A percentile compares a stretch with the other conserved stretches of the same genome.
Evolutionary conservation across 1,140 invertebrate species (phyloP).

Genomic region (Arctopsyche grandis): DNA sequence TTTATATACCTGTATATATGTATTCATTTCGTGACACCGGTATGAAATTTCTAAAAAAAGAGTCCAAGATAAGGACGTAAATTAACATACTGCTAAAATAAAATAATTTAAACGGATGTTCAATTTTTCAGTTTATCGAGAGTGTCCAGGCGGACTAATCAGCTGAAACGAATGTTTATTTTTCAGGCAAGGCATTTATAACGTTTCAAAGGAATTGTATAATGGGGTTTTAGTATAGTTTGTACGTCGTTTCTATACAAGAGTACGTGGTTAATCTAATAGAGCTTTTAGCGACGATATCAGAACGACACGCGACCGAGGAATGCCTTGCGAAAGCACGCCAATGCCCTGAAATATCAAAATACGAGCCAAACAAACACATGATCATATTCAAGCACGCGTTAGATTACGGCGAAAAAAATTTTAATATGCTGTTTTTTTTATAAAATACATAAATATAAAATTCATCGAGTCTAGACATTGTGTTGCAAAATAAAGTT

Average conservation of each 20-base stretch:
- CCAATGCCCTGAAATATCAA: not conserved
- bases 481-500: too few relatives aligned
- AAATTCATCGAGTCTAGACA: too few relatives aligned
- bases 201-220: conserved; percentile 23
- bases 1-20: too few relatives aligned
- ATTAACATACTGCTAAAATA: too few relatives aligned
- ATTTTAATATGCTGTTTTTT: too few relatives aligned
- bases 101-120: too few relatives aligned
- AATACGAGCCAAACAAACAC: not conserved
- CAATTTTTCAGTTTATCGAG: not conserved
- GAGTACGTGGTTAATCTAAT: conserved; percentile 47
- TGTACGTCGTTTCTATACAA: conserved; percentile 16
- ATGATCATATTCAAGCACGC: not conserved
- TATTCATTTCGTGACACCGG: too few relatives aligned
- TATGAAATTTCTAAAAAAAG: too few relatives aligned
- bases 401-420: too few relatives aligned
- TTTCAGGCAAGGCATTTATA: conserved; percentile 19
- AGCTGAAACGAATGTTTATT: not conserved
- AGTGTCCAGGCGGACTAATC: not conserved
- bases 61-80: too few relatives aligned
- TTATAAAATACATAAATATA: too few relatives aligned
- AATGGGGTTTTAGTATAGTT: conserved; percentile 4
- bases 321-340: conserved; percentile 25
- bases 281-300: conserved; percentile 50
- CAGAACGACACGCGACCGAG: conserved; percentile 46